phyloP scores from a whole-genome alignment of 2,888 invertebrate species.

The Incurvaria masculella region DNA sequence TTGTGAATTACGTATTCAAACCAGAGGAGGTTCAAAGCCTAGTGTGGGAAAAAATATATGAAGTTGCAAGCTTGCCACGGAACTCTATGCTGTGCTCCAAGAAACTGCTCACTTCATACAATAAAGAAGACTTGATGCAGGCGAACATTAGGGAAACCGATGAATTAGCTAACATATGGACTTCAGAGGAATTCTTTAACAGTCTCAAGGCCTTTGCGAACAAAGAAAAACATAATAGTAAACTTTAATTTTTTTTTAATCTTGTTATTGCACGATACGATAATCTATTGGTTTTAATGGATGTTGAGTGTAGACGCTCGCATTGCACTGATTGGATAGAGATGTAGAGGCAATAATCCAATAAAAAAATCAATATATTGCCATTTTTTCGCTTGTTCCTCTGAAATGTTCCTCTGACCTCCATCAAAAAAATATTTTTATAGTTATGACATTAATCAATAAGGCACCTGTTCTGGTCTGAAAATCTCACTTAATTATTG shows the following conservation, averaged over 20 bases:
- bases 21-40: conserved; percentile 56
- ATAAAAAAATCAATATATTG: too few relatives aligned
- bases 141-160: conserved; percentile 68
- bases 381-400: too few relatives aligned
- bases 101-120: conserved; percentile 59
- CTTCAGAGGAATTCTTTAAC: conserved; percentile 60
- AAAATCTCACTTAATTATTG: too few relatives aligned
- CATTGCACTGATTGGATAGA: too few relatives aligned
- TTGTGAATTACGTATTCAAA: conserved; percentile 77
- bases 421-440: too few relatives aligned
- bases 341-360: too few relatives aligned
- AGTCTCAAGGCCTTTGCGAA: conserved; percentile 7
- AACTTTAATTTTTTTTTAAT: background rate
- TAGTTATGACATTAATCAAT: too few relatives aligned
- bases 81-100: conserved; percentile 67
- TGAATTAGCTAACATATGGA: conserved; percentile 60
- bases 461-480: too few relatives aligned
- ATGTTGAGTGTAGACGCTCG: too few relatives aligned
- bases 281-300: too few relatives aligned
- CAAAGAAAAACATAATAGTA: conserved; percentile 13
- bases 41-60: conserved; percentile 56
- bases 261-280: too few relatives aligned
- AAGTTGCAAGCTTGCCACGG: conserved; percentile 52
- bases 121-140: conserved; percentile 59
- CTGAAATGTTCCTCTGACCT: too few relatives aligned